Conservation (phyloP, 2,888 invertebrate genomes). For the Biston betularia region DNA sequence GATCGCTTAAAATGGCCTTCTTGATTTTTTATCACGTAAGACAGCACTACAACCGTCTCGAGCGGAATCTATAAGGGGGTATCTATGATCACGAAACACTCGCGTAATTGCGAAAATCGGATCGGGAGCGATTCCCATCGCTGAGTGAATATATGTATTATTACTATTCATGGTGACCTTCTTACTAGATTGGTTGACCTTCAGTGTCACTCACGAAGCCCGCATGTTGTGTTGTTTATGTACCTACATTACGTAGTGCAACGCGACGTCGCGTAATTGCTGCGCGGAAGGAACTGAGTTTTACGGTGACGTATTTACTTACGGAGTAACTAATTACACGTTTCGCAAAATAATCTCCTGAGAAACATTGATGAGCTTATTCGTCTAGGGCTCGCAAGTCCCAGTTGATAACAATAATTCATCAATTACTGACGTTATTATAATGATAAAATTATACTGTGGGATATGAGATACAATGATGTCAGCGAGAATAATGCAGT, state of each 20-base stretch:
- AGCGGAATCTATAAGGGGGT: no score
- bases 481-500: constrained; percentile 13
- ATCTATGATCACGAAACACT: constrained; percentile 44
- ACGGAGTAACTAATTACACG: constrained; percentile 48
- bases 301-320: constrained; percentile 58
- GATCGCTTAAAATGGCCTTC: no score
- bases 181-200: constrained; percentile 53
- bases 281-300: constrained; percentile 44
- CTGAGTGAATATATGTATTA: constrained; percentile 17
- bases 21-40: no score
- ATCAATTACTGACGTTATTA: constrained; percentile 9
- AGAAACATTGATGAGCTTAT: constrained; percentile 1
- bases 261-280: constrained; percentile 51
- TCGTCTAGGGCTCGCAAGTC: not conserved
- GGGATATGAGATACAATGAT: constrained; percentile 13
- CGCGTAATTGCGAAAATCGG: constrained; percentile 47
- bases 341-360: not conserved
- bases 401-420: constrained; percentile 1
- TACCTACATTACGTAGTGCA: constrained; percentile 46
- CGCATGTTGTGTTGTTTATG: constrained; percentile 48
- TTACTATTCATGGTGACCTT: constrained; percentile 44
- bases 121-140: constrained; percentile 32
- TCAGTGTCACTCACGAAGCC: constrained; percentile 50
- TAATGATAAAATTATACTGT: constrained; percentile 21
- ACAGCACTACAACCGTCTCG: no score